These are phyloP conservation scores for Campopleginae sp. DNA, from an alignment of 2,888 invertebrate species.

Conservation along the genomic window DNA sequence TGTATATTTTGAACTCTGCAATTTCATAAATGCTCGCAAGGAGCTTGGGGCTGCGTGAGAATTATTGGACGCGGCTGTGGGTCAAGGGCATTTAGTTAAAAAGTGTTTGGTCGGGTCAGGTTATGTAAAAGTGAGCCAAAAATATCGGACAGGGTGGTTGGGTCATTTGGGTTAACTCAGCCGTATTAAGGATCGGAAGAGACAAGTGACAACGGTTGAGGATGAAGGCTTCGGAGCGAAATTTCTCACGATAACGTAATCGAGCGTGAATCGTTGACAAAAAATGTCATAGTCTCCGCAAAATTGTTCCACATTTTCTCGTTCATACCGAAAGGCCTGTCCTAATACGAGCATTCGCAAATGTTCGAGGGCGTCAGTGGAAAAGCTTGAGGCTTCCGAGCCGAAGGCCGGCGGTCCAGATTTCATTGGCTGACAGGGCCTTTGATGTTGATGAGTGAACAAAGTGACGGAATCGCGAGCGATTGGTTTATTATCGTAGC, in stretches of 20 bases:
- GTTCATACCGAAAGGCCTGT: constrained; percentile 2
- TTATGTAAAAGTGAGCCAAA: constrained; percentile 1
- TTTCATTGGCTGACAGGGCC: constrained; percentile 34
- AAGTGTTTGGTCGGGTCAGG: background rate
- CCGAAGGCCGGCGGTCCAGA: constrained; percentile 40
- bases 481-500: constrained; percentile 35
- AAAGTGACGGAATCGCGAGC: constrained; percentile 18
- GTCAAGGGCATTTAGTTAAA: background rate
- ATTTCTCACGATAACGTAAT: constrained; percentile 19
- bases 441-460: constrained; percentile 48
- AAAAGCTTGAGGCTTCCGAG: constrained; percentile 10
- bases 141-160: constrained; percentile 21
- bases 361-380: background rate
- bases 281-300: constrained; percentile 27
- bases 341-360: background rate
- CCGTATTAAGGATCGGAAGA: constrained; percentile 30
- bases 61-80: constrained; percentile 4
- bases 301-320: constrained; percentile 22
- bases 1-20: background rate
- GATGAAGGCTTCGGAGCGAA: constrained; percentile 35
- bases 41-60: background rate
- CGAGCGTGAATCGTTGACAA: background rate
- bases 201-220: constrained; percentile 42
- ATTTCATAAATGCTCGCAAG: constrained; percentile 4
- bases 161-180: constrained; percentile 51